Conservation (phyloP, 2,888 invertebrate species). For the Plusia festucae region DNA sequence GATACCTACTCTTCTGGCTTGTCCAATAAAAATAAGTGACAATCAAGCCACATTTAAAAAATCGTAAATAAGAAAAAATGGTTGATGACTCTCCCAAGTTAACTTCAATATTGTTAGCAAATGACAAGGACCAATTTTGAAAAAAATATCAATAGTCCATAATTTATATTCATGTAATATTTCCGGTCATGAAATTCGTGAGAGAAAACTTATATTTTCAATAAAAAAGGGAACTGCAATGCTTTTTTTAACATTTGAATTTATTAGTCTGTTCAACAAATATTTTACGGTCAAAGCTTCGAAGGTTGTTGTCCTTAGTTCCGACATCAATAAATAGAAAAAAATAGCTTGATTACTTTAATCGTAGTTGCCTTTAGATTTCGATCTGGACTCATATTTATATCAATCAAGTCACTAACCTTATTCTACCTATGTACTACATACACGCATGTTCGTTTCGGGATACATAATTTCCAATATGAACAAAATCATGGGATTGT, state of each 20-base stretch:
- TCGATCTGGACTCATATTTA: conserved; percentile 28
- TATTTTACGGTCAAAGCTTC: not conserved
- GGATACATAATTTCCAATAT: too few species aligned
- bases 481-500: too few species aligned
- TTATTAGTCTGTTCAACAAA: not conserved
- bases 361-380: conserved; percentile 18
- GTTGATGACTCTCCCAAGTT: too few species aligned
- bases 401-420: conserved; percentile 32
- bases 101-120: too few species aligned
- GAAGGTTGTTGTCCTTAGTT: conserved; percentile 5
- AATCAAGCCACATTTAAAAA: too few species aligned
- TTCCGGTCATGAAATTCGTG: conserved; percentile 1
- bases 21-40: too few species aligned
- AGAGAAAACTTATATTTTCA: conserved; percentile 3
- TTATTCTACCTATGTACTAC: not conserved
- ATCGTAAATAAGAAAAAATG: too few species aligned
- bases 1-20: too few species aligned
- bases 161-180: not conserved
- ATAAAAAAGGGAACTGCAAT: not conserved
- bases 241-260: not conserved
- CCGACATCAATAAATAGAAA: not conserved
- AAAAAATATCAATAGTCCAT: too few species aligned
- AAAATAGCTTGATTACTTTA: not conserved
- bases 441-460: not conserved
- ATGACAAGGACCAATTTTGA: too few species aligned